Evolutionary conservation across 2,797 vertebrate species (phyloP), one percentile per base, ranked within the genome.

Genomic region (Varecia variegata): DNA sequence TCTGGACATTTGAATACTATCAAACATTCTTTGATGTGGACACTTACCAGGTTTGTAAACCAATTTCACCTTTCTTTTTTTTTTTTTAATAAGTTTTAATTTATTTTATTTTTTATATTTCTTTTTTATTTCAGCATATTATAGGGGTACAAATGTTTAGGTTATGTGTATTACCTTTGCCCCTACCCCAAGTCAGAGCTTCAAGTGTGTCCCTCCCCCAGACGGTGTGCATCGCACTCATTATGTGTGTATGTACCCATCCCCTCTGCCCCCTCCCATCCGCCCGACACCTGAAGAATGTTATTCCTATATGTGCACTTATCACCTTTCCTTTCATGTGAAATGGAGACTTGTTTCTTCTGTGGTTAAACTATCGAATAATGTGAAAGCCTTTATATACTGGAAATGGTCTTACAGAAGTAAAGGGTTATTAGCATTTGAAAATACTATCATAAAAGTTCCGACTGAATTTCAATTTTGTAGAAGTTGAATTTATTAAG

Each of bases 1-100:
- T 99, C 98, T 99, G 99, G 99, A 99, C 99, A 0, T 99, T 99
- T 98, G 99, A 99, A 45, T 99, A 99, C 98, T 99, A 99, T 97
- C 99, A 99, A 97, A 99, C 98, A 0, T 99, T 99, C 97, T 99
- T 99, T 27, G 99, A 99, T 96, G 99, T 99, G 76, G 99, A 99
- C 91, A 99, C 99, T 0, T 98, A 99, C 96, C 99, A 99, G 98
- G 99, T 99, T 80, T 76, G 97, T 97, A 79, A 98, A 62, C 43
- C 18, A 35, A 1, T 71, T 94, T 92, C 1, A n/a, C 21, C 14
- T 76, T 71, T 97, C 3, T 13, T 91, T 47, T 87, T 45, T 45
- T 43, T 45, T 45, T 45, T 45, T 45, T 45, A 45, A 45, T 45
- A 45, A 45, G 43, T 45, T 45, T 45, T 45, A 45, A 10, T 45